Base-by-base conservation (phyloP, 2,888 invertebrate species). In the Opisthograptis luteolata region DNA sequence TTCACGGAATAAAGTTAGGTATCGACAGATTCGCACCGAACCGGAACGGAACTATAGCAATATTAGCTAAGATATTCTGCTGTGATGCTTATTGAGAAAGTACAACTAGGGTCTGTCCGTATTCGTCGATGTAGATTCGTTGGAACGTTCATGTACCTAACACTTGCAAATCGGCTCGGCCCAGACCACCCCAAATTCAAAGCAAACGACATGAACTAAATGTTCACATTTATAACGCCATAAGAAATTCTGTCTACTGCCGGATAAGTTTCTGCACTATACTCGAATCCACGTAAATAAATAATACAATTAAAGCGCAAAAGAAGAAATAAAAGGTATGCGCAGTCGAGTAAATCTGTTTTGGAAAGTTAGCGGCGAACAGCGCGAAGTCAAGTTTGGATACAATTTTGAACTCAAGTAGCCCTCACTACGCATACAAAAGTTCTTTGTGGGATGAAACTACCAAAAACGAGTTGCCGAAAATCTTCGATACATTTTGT, bases 391-490 rank as follows among this genome's bases (percentile, higher is more conserved):
- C 56, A 50, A 52, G 55, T 58, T 58, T 57, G 62, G 63, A 61
- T 62, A 58, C 62, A 60, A 66, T 51, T 62, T 61, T 52, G 55
- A 53, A 61, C 52, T 45, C 55, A 58, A 61, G 64, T 58, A 58
- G 60, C 49, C 59, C n/a, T n/a, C 56, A 55, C 54, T 66, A 62
- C 58, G 56, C 55, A 59, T 64, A 66, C 62, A 68, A 63, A 64
- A 68, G 27, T 58, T 47, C 43, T 49, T 40, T 42, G n/a, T 53
- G 50, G 48, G 51, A 47, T 47, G 47, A 55, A 68, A 52, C 37
- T 55, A 35, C 28, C 37, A 40, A 45, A 24, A 39, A 47, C 10
- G 9, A 25, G 4, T 25, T 25, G 9, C 9, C 9, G 25, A 24
- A 24, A 24, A 24, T 24, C 24, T 2, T 28, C 13, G 13, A 8